These are phyloP conservation scores for Gymnothorax javanicus DNA, from an alignment of 2,797 vertebrate genomes.

Conservation along the genomic window DNA sequence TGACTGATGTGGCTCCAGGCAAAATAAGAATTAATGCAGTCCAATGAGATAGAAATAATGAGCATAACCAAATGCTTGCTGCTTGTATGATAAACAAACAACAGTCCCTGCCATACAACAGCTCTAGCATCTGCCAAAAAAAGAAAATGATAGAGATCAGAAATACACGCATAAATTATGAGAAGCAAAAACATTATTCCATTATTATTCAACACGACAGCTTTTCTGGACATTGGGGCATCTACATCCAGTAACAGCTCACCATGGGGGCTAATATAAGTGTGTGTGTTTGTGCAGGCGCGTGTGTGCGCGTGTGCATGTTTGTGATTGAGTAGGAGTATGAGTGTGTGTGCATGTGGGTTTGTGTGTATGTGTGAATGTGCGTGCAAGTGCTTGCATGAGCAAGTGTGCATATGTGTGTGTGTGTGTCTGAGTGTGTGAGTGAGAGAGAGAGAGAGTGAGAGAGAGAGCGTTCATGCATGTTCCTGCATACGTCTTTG, in stretches of 20 bases:
- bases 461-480: background rate
- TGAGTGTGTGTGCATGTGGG: slow-evolving; percentile 1
- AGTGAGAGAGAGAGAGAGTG: slow-evolving; percentile 30
- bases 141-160: background rate
- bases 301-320: background rate
- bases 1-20: background rate
- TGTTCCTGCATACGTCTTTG: slow-evolving; percentile 33
- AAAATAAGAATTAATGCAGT: background rate
- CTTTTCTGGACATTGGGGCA: background rate
- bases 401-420: slow-evolving; percentile 4
- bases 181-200: background rate
- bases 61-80: background rate
- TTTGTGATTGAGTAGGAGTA: background rate
- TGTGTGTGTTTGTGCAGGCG: background rate
- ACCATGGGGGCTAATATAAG: background rate
- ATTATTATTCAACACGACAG: background rate
- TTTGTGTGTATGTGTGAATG: background rate
- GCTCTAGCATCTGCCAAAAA: background rate
- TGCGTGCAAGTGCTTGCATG: background rate
- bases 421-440: slow-evolving; percentile 30
- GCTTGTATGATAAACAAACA: slow-evolving; percentile 6
- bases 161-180: background rate
- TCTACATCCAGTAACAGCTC: background rate
- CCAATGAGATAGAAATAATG: background rate
- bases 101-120: background rate